These are phyloP conservation scores for Salvelinus namaycush DNA, from an alignment of 2,113 vertebrate genomes.

Conservation along the genomic window DNA sequence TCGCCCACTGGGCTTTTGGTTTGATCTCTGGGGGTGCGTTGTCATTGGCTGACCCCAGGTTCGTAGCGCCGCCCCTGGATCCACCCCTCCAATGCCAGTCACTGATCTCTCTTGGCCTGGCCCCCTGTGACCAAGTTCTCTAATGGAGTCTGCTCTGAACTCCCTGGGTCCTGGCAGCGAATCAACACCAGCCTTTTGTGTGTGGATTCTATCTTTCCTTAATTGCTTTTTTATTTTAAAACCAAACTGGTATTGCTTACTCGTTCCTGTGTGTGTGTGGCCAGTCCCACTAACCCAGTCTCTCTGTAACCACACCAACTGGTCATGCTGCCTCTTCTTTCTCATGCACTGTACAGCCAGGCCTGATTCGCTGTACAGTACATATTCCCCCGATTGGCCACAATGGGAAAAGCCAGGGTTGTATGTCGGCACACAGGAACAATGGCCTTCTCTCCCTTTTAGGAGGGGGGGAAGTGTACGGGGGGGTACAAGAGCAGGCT, in stretches of 20 bases:
- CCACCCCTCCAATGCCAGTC: not conserved
- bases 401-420: conserved; percentile 14
- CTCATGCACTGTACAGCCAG: conserved; percentile 4
- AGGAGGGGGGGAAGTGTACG: not conserved
- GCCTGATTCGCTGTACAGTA: conserved; percentile 1
- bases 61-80: not conserved
- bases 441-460: conserved; percentile 31
- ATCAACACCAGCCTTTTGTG: conserved; percentile 49
- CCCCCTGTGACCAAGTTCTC: not conserved
- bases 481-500: not conserved
- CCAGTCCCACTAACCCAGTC: conserved; percentile 27
- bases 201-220: conserved; percentile 20
- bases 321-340: conserved; percentile 11
- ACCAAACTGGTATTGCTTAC: not conserved
- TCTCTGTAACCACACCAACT: not conserved
- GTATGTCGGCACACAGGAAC: conserved; percentile 31
- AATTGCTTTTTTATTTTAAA: too few relatives aligned
- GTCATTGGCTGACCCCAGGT: conserved; percentile 5
- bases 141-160: not conserved
- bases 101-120: not conserved
- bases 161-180: conserved; percentile 34
- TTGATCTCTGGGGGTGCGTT: conserved; percentile 13
- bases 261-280: not conserved
- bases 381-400: conserved; percentile 33
- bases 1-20: not conserved